A percentile compares a stretch with the other conserved stretches of the same genome.
Conservation (phyloP, 2,888 invertebrate genomes). For the Omphaloscelis lunosa region DNA sequence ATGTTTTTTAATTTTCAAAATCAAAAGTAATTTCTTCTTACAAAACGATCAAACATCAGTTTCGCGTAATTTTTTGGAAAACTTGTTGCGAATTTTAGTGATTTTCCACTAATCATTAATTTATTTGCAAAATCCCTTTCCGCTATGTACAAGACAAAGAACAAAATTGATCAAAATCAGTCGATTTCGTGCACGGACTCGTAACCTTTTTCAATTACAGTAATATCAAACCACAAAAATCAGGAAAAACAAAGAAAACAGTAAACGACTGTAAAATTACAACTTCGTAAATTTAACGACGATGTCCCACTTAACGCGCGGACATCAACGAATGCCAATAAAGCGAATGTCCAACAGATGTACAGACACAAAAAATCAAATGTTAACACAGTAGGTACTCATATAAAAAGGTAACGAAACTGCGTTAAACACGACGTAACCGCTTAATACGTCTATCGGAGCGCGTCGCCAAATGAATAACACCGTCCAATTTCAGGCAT, state of each 20-base stretch:
- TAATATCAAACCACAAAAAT: not conserved
- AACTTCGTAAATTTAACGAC: not conserved
- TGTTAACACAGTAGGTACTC: slow-evolving; percentile 55
- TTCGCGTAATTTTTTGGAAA: no score
- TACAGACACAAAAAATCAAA: slow-evolving; percentile 57
- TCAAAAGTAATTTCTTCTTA: no score
- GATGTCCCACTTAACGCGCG: slow-evolving; percentile 10
- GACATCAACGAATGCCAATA: slow-evolving; percentile 32
- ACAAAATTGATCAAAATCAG: no score
- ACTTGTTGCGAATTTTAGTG: no score
- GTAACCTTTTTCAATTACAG: not conserved
- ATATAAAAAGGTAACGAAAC: slow-evolving; percentile 68
- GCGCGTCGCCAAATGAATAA: slow-evolving; percentile 77
- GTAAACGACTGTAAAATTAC: not conserved
- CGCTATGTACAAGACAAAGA: no score
- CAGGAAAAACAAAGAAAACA: not conserved
- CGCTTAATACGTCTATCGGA: slow-evolving; percentile 78
- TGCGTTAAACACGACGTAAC: slow-evolving; percentile 73
- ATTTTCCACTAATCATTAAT: no score
- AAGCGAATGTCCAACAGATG: slow-evolving; percentile 30
- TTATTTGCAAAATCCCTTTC: no score
- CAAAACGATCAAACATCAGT: no score
- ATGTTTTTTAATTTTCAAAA: no score
- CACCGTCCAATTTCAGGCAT: slow-evolving; percentile 79
- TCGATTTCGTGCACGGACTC: no score